Base-by-base conservation (phyloP, 2,113 vertebrate species). In the Grallaria varia region DNA sequence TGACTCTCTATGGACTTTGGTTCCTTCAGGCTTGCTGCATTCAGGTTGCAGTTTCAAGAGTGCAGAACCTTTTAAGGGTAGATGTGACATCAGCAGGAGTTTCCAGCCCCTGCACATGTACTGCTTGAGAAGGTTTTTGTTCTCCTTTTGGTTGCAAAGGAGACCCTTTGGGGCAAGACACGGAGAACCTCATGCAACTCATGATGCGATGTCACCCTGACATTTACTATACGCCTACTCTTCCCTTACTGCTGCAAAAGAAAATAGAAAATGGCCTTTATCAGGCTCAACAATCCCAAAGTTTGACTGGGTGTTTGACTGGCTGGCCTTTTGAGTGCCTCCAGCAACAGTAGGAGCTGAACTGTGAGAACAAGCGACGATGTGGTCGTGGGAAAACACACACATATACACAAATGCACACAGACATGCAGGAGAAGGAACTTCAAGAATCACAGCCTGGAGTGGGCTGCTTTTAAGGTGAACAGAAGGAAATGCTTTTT, bases 121-220 rank as follows among this genome's bases (percentile, higher is more conserved):
- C 81, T 92, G 59, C 68, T 14, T 14, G 9, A 72, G 87, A 52
- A 86, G 87, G 92, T 97, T 97, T 96, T 97, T 92, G 97, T 98
- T 98, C 98, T 97, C 95, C 97, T 98, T 97, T 97, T 91, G 92
- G 93, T 96, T 90, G 82, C 66, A 88, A 58, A 93, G 90, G 67
- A 91, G 91, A 74, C 68, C 74, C 94, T 90, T 66, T 45, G 83
- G 53, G 87, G 90, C 87, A 93, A 96, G 76, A 67, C 47, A 4
- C 2, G 9, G 92, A 97, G 76, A 95, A 93, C 89, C 58, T 93
- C 55, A 72, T 79, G 62, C 23, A 91, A 97, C 90, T 66, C 97
- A 96, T 91, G 94, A 97, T 89, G 82, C 33, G 37, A 42, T 76
- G 62, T 95, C 58, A 95, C 55, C 28, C 59, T 97, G 97, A 96